phyloP scores from a whole-genome alignment of 2,888 invertebrate species.

The Hoplodrina ambigua region DNA sequence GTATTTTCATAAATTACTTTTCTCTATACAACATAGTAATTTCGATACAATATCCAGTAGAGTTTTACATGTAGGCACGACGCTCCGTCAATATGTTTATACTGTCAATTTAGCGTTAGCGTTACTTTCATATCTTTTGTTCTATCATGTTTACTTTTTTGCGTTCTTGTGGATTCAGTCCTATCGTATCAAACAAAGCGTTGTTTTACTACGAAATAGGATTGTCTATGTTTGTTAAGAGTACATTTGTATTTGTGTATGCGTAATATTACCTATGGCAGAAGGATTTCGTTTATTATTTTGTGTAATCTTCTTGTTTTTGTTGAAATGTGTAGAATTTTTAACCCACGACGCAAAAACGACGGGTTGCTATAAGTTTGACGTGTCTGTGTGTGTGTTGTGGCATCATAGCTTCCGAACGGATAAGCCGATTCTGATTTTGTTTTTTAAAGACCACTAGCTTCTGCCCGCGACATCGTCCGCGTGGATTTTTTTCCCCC shows the following conservation, averaged over 20 bases:
- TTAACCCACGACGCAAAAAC: no score
- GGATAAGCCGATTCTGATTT: no score
- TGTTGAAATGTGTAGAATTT: not conserved
- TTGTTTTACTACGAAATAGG: conserved; percentile 33
- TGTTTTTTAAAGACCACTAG: not conserved
- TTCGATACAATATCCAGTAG: conserved; percentile 14
- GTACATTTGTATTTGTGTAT: conserved; percentile 1
- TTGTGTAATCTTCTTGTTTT: not conserved
- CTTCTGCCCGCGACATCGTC: no score
- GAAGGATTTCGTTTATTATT: not conserved
- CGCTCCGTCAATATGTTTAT: conserved; percentile 45
- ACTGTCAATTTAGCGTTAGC: conserved; percentile 39
- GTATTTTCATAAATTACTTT: no score
- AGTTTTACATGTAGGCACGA: conserved; percentile 35
- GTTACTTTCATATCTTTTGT: conserved; percentile 36
- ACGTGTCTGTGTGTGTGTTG: no score
- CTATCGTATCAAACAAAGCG: conserved; percentile 41
- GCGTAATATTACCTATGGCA: conserved; percentile 6
- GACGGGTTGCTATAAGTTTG: no score
- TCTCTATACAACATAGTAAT: not conserved
- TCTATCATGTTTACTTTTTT: conserved; percentile 42
- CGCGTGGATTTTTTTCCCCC: no score
- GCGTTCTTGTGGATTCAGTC: conserved; percentile 34
- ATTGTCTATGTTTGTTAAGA: conserved; percentile 6
- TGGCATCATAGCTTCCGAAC: no score